These are phyloP conservation scores for Heliconius aoede DNA, from an alignment of 2,888 invertebrate species.

Conservation along the genomic window DNA sequence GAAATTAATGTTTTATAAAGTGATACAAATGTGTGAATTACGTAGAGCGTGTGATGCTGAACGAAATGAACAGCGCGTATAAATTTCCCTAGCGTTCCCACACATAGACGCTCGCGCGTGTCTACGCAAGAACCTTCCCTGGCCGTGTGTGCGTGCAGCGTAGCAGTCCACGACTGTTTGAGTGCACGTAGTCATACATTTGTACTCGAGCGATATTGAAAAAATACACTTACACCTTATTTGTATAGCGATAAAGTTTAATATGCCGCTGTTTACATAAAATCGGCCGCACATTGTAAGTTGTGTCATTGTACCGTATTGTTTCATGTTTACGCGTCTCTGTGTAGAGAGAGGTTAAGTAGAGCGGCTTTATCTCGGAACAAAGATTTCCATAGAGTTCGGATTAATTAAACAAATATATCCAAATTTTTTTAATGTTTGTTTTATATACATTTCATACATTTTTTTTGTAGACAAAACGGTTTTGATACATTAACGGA, in stretches of 20 bases:
- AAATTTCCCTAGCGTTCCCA: conserved; percentile 81
- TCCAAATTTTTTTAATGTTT: conserved; percentile 30
- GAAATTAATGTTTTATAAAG: conserved; percentile 72
- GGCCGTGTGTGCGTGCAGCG: conserved; percentile 47
- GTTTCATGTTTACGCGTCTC: conserved; percentile 82
- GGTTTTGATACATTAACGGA: background rate
- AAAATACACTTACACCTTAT: conserved; percentile 54
- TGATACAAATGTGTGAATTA: conserved; percentile 79
- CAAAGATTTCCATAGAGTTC: conserved; percentile 77
- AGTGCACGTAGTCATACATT: conserved; percentile 65
- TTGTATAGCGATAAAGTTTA: conserved; percentile 51
- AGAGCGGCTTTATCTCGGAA: conserved; percentile 83
- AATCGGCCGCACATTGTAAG: conserved; percentile 61
- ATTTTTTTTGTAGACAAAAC: background rate
- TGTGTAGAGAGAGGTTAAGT: conserved; percentile 83
- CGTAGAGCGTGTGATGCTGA: conserved; percentile 64
- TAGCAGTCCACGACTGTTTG: conserved; percentile 57
- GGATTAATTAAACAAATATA: conserved; percentile 62
- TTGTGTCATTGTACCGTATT: conserved; percentile 81
- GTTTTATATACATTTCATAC: background rate
- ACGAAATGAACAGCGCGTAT: conserved; percentile 74
- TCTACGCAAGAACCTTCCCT: conserved; percentile 58
- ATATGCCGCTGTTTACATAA: conserved; percentile 47
- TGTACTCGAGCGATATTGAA: conserved; percentile 43
- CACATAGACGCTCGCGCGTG: conserved; percentile 68